Evolutionary conservation across 1,140 invertebrate species (phyloP), one percentile per base, ranked within the genome.

Genomic region (Colletes latitarsis): DNA sequence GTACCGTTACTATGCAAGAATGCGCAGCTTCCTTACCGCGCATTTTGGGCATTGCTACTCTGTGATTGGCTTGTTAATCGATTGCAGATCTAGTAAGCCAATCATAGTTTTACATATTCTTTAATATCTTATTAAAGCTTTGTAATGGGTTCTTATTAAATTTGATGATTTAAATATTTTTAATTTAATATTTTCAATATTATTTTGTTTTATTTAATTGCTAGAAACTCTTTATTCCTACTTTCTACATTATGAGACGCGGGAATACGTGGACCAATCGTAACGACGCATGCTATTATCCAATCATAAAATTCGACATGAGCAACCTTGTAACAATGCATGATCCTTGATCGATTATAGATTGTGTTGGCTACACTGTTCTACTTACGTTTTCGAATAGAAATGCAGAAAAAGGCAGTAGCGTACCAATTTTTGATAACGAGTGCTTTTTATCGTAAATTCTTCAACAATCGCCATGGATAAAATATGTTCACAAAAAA

Each of bases 401-500:
- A 0, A 5, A 4, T 39, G 21, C 1, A 17, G n/a, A 14, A 52
- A 70, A 52, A 8, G 4, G 19, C 14, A 4, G 19, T 19, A 6
- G 6, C 60, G 15, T 21, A 17, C 62, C 19, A n/a, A 55, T 41
- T 41, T n/a, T 14, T 15, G 69, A 30, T 71, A n/a, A 43, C 39
- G 43, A 77, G 30, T 77, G 17, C 43, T 6, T 72, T 43, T 60
- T 49, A 30, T 57, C 14, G n/a, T 49, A 15, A 17, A 6, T 55
- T 53, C 19, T 19, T 64, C 1, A 55, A 58, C 15, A 43, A 64
- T 55, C 9, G 21, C 19, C 55, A 8, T 52, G 58, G 60, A 72
- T 72, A 69, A 52, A 83, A 68, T 63, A 41, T 81, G 72, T 87
- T 87, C 81, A 83, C 69, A 41, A 55, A 74, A 46, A 6, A 41